Evolutionary conservation across 2,113 vertebrate genomes (phyloP), one percentile per base, ranked within the genome.

Genomic region (Periophthalmodon schlosseri): DNA sequence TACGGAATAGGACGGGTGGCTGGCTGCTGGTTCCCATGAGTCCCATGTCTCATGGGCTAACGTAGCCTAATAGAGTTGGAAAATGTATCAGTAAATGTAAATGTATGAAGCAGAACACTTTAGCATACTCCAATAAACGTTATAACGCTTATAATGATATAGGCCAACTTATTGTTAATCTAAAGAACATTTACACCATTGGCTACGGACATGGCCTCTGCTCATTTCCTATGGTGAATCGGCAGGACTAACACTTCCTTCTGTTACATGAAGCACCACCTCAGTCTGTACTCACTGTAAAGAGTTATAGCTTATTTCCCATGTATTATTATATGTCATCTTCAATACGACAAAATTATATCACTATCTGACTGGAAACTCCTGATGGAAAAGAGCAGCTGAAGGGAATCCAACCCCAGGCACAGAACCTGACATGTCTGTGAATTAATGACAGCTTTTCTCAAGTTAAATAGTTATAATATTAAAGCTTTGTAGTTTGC

Each of bases 141-240:
- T 44, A 10, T 44, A 44, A 44, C 5, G 16, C 50, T 52, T 1
- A 52, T 6, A 16, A 52, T 52, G 18, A 52, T 52, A 4, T 20
- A 52, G 50, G 50, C 0, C 50, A 10, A 10, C 39, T 44, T 44
- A 44, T 44, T 44, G 2, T 7, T 9, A 10, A 44, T 10, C 6
- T 44, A 44, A 44, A 44, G 10, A 10, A 10, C 8, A 20, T 10
- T 21, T 56, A 14, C 6, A 9, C 9, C 54, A 56, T 0, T 56
- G 54, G 18, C 20, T 21, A 8, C 57, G 18, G 60, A 7, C 60
- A 20, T 24, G 9, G 60, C 60, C 60, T 16, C 24, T 5, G 13
- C 24, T 61, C 24, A 63, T 63, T 63, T 63, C 28, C 28, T 63
- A 15, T 63, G 33, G 33, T 63, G 60, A 63, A 34, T 63, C 60